Evolutionary conservation across 2,888 invertebrate species (phyloP), one percentile per base, ranked within the genome.

Genomic region (Tipula lateralis): DNA sequence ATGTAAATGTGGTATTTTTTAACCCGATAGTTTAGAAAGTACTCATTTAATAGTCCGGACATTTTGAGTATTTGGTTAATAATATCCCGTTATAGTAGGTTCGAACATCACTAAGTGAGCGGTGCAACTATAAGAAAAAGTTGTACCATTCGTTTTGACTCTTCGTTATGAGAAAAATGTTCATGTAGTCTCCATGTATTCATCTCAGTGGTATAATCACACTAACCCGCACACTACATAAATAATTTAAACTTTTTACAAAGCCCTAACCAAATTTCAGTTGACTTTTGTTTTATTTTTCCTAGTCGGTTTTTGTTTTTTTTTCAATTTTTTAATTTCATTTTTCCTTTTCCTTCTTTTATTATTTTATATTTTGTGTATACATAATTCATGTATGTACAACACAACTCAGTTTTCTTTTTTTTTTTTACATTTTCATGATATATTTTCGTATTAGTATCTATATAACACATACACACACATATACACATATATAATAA

Each of bases 211-310:
- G n/a, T n/a, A n/a, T n/a, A n/a, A n/a, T n/a, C n/a, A n/a, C n/a
- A n/a, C n/a, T n/a, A n/a, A n/a, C n/a, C n/a, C n/a, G n/a, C n/a
- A n/a, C n/a, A n/a, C n/a, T n/a, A 7, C 32, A 32, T 32, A 32
- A 32, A 32, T 32, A 32, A 32, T 32, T 3, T 7, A 32, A n/a
- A n/a, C n/a, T n/a, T n/a, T n/a, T n/a, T n/a, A n/a, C 9, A 66
- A 66, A 7, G 66, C 13, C 66, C 66, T 66, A 66, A 66, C 24
- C 19, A 66, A 9, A 24, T 66, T 66, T 66, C 66, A 9, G 24
- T 66, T 66, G 66, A 66, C 66, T 66, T 66, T 66, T 66, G 66
- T 66, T 66, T 66, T 66, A 66, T 66, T 66, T 66, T 24, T 9
- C 66, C 19, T 16, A 16, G 16, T 50, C 16, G 5, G 1, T 16